Evolutionary conservation across 2,797 vertebrate genomes (phyloP), one percentile per base, ranked within the genome.

Genomic region (Hydrocynus forskahlii): DNA sequence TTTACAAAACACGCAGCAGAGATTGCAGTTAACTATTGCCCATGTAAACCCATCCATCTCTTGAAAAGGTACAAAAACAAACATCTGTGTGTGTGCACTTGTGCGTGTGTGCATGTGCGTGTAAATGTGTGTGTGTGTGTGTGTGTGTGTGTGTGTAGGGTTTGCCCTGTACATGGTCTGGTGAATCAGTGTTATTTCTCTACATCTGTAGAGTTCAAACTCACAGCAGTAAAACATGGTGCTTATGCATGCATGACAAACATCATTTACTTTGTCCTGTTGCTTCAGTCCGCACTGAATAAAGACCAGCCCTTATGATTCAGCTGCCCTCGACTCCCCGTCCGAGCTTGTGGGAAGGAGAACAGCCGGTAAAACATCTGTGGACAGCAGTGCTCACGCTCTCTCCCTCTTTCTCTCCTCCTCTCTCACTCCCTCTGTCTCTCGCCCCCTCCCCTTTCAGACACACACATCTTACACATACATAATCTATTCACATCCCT

Each of bases 251-350:
- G 87, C 89, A 90, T 86, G 76, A 87, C 88, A 90, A 89, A 90
- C 88, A 90, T 86, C 89, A 89, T 93, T 88, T 91, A 85, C 84
- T 92, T 85, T 87, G 87, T 92, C 90, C 91, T 86, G 91, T 90
- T 93, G 90, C 93, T 74, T 90, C 89, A 89, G 86, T 91, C 92
- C 93, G 91, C 88, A 91, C 87, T 86, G 89, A 91, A 91, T 92
- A 91, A 93, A 92, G 91, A 88, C 89, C 84, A 82, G 88, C 84
- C 87, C 92, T 92, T 86, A 85, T 93, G 92, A 94, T 93, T 95
- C 92, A 93, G 83, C 80, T 79, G 21, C 63, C 67, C 54, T 64
- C 67, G 54, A 68, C 64, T 75, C 72, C 66, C 75, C 69, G 29
- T 59, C 72, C 75, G 21, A 81, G 75, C 70, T n/a, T 66, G 9